Evolutionary conservation across 2,888 invertebrate genomes (phyloP), one percentile per base, ranked within the genome.

Genomic region (Coleophora flavipennella): DNA sequence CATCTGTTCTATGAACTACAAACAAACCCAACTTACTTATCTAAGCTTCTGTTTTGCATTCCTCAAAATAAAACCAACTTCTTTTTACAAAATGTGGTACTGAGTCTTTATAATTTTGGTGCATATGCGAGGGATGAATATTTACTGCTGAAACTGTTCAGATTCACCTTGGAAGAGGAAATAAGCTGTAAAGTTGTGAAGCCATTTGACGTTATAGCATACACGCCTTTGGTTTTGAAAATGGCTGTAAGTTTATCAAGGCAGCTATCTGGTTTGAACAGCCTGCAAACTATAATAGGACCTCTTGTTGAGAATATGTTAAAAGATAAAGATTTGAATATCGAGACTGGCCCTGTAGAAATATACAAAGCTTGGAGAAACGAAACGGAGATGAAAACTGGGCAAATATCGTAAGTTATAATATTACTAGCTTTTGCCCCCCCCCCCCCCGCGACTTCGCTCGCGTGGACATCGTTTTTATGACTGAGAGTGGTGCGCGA

Each of bases 321-420:
- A 34, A 86, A 86, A 39, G 90, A 92, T 56, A 89, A 83, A 59
- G 85, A 84, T 32, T 75, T 91, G 46, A 87, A 85, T 45, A 91
- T 92, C 50, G 92, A 92, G 67, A 92, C 92, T 1, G 91, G 91
- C 51, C 92, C 92, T 2, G 87, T 92, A 0, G 92, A 92, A 58
- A 91, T 92, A 53, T 93, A 92, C 64, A 92, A 92, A 61, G 86
- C 87, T 29, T 93, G 92, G 92, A 85, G 92, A 42, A 92, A 92
- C 73, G 89, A 91, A 62, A 78, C 87, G 43, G 92, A 92, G 73
- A 89, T 90, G 77, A 87, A 88, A 59, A 89, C 90, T n/a, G 92
- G 92, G n/a, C 81, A 90, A 70, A 84, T 89, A 49, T 84, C 87
- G 89, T 86, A 78, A 87, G 88, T 86, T 41, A 38, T 12, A n/a